These are phyloP conservation scores for Meleagris gallopavo DNA, from an alignment of 2,113 vertebrate species.

Conservation along the genomic window DNA sequence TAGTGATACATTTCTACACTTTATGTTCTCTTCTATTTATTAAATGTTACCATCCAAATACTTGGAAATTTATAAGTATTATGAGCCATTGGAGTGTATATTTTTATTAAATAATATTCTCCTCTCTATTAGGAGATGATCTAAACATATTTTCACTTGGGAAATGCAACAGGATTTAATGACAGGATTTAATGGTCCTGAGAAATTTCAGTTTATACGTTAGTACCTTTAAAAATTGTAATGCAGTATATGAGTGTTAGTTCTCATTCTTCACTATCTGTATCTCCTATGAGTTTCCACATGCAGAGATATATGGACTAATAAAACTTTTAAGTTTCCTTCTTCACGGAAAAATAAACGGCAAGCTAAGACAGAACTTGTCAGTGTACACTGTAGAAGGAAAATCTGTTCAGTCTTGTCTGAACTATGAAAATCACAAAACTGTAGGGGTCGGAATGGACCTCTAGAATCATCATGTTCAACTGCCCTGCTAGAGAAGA, in stretches of 20 bases:
- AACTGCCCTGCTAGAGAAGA: too few relatives aligned
- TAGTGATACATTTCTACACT: not conserved
- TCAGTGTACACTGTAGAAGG: not conserved
- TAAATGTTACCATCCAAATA: not conserved
- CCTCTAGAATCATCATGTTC: too few relatives aligned
- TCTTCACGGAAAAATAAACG: not conserved
- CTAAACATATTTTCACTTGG: not conserved
- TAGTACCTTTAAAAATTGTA: not conserved
- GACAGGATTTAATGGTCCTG: not conserved
- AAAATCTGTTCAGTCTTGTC: not conserved
- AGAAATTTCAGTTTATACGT: not conserved
- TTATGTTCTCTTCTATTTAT: not conserved
- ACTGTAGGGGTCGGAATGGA: too few relatives aligned
- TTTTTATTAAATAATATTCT: not conserved
- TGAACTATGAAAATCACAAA: not conserved
- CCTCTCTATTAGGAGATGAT: not conserved
- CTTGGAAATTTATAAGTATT: not conserved
- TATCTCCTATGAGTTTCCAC: not conserved
- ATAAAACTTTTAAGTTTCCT: not conserved
- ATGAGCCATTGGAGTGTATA: accelerated
- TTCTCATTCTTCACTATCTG: not conserved
- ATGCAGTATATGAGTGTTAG: not conserved
- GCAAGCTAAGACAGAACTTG: not conserved
- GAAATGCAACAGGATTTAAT: not conserved
- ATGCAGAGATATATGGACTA: not conserved